Percentiles rank a stretch among this genome's conserved stretches.
These are phyloP conservation scores for Galago senegalensis DNA, from an alignment of 2,797 vertebrate species.

Conservation along the genomic window DNA sequence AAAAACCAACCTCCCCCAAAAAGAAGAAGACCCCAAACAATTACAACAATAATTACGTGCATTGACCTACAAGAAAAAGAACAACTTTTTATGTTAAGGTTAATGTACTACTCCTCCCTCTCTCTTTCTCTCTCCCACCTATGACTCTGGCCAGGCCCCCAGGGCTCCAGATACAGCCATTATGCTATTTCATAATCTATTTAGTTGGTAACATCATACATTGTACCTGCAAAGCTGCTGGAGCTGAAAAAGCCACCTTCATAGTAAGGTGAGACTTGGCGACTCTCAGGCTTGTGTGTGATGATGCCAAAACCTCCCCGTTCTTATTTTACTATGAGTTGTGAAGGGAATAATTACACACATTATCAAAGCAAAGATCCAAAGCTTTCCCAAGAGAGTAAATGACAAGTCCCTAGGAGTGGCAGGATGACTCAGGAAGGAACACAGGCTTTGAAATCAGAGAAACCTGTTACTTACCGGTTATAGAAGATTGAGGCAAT, in stretches of 20 bases:
- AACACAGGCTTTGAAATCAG: background rate
- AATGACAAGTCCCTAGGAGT: background rate
- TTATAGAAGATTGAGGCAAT: background rate
- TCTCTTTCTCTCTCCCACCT: background rate
- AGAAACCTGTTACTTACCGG: constrained; percentile 11
- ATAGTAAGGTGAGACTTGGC: background rate
- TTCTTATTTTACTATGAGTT: background rate
- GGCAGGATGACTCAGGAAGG: background rate
- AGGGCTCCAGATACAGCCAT: background rate
- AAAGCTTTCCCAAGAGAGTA: background rate
- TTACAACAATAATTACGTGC: background rate
- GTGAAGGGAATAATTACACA: background rate
- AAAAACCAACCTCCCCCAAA: background rate
- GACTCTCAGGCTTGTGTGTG: background rate
- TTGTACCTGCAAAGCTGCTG: background rate
- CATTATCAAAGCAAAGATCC: constrained; percentile 39
- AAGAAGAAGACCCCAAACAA: background rate
- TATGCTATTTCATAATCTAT: background rate
- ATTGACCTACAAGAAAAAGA: background rate
- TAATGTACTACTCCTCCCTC: background rate
- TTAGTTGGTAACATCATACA: background rate
- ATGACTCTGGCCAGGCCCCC: background rate
- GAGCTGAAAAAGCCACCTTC: background rate
- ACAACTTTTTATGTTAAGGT: background rate
- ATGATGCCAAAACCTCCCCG: background rate